These are phyloP conservation scores for Ectemnius cavifrons DNA, from an alignment of 2,888 invertebrate genomes.

Conservation along the genomic window DNA sequence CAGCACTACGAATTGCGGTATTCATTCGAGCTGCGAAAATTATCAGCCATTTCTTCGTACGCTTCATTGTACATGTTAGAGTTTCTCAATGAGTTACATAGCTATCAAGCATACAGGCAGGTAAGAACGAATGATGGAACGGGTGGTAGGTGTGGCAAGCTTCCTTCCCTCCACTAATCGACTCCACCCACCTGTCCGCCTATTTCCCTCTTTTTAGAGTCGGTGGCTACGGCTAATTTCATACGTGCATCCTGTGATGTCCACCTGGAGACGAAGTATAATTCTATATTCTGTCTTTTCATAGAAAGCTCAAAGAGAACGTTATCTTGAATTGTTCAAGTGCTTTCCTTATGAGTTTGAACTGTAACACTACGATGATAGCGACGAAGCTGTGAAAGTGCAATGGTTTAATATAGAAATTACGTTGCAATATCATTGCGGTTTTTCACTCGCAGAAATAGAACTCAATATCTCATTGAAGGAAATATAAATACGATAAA, in stretches of 20 bases:
- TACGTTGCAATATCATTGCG: too few relatives aligned
- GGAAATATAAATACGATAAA: not conserved
- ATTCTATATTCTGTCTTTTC: not conserved
- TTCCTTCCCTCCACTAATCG: constrained; percentile 32
- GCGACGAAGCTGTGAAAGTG: too few relatives aligned
- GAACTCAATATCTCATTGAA: not conserved
- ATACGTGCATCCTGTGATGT: not conserved
- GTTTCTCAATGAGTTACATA: too few relatives aligned
- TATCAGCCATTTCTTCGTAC: too few relatives aligned
- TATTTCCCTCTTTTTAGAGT: constrained; percentile 33
- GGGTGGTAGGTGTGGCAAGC: constrained; percentile 64
- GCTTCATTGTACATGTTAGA: too few relatives aligned
- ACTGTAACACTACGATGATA: too few relatives aligned
- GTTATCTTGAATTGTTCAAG: too few relatives aligned
- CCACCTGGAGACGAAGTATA: not conserved
- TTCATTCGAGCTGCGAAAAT: too few relatives aligned
- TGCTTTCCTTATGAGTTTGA: too few relatives aligned
- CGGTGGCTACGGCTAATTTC: constrained; percentile 8
- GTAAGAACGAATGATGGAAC: constrained; percentile 47
- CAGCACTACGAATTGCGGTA: too few relatives aligned
- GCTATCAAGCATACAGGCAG: constrained; percentile 19
- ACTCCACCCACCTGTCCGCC: constrained; percentile 67
- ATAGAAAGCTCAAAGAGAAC: too few relatives aligned
- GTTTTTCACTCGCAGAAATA: not conserved
- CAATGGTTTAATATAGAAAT: too few relatives aligned